Conservation (phyloP, 2,113 vertebrate genomes). For the Atherinomorus stipes region DNA sequence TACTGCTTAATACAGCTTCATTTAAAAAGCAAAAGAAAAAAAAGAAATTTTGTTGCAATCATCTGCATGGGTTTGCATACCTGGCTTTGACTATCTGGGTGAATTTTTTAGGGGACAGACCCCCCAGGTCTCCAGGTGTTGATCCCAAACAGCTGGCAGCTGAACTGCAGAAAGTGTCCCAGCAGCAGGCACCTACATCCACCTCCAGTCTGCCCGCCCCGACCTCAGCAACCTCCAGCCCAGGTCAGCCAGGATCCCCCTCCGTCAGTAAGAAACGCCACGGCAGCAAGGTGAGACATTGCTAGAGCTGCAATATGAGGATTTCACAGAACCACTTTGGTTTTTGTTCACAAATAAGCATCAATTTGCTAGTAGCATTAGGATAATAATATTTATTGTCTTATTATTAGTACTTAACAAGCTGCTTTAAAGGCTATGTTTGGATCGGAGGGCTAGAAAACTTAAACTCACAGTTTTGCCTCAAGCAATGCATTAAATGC, state of each 20-base stretch:
- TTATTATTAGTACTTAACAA: not conserved
- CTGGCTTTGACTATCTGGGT: not conserved
- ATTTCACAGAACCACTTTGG: not conserved
- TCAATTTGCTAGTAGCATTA: not conserved
- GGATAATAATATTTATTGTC: not conserved
- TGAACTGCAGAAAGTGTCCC: conserved; percentile 97
- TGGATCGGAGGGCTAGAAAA: not conserved
- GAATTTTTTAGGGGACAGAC: conserved; percentile 86
- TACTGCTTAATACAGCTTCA: too few species aligned
- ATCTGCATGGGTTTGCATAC: not conserved
- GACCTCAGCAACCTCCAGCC: conserved; percentile 90
- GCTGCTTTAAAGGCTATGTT: not conserved
- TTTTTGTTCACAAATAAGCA: not conserved
- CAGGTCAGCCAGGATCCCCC: conserved; percentile 94
- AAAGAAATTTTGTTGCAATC: too few species aligned
- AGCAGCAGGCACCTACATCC: conserved; percentile 88
- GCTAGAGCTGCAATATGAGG: not conserved
- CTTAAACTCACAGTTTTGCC: conserved; percentile 13
- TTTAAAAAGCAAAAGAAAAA: too few species aligned
- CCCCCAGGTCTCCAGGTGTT: conserved; percentile 92
- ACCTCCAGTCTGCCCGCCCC: conserved; percentile 82
- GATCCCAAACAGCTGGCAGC: conserved; percentile 97
- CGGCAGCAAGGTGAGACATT: conserved; percentile 88
- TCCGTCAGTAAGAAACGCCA: conserved; percentile 96
- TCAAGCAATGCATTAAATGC: conserved; percentile 6